Evolutionary conservation across 2,113 vertebrate species (phyloP).

Genomic region (Bubo scandiacus): DNA sequence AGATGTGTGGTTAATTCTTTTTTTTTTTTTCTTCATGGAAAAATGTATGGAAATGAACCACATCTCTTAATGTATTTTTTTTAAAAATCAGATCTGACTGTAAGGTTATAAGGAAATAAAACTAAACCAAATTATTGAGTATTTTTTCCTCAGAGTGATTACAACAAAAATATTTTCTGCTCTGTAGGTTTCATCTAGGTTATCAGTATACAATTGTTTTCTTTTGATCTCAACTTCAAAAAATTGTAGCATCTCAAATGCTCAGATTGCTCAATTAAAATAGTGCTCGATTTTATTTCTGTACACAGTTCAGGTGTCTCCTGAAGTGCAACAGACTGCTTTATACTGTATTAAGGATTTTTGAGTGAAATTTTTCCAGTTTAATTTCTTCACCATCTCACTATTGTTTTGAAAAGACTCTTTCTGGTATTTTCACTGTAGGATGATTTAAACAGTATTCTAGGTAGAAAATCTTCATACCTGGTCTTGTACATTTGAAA

Average conservation of each 20-base stretch:
- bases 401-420: neutral
- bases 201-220: neutral
- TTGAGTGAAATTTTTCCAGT: neutral
- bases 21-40: neutral
- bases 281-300: neutral
- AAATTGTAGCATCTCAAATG: neutral
- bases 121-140: neutral
- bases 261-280: neutral
- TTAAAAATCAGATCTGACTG: neutral
- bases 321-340: neutral
- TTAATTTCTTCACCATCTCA: neutral
- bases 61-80: neutral
- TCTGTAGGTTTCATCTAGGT: neutral
- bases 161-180: neutral
- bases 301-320: neutral
- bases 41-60: neutral
- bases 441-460: neutral
- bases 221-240: neutral
- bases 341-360: neutral
- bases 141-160: neutral
- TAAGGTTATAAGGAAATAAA: neutral
- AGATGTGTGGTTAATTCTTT: neutral
- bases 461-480: neutral
- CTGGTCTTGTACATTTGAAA: neutral
- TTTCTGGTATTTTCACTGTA: neutral